Evolutionary conservation across 1,140 invertebrate species (phyloP), one percentile per base, ranked within the genome.

Genomic region (Leptinotarsa defecta): DNA sequence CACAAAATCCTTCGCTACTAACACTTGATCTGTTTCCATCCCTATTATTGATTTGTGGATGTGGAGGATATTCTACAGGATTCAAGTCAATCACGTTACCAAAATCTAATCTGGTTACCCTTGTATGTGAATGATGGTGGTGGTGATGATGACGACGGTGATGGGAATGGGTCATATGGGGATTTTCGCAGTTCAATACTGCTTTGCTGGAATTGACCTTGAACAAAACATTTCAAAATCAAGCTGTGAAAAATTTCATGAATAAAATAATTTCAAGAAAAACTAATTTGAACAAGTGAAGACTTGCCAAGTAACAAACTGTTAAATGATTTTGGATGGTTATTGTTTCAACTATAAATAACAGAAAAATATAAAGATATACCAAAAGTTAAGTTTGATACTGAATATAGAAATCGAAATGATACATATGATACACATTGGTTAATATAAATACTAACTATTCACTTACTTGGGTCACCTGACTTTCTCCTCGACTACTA

Each of bases 1-100:
- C 83, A 86, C 96, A 98, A 84, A 98, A 98, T 49, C 96, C 96
- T 87, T 98, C 96, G 79, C 95, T 97, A 78, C 95, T 96, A 20
- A 96, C 93, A 84, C 95, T 97, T 71, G 95, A 97, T 64, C 95
- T 89, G 86, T 96, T 97, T 8, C 94, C 95, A 84, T 95, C 94
- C 17, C 84, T 65, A 20, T 77, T 75, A 49, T 77, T 77, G 15
- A 80, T 64, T 69, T 77, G 79, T 8, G 57, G 67, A 72, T 79
- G 80, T 8, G 79, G 75, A 5, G 79, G 76, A 67, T 81, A 82
- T 48, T 83, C 79, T 13, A 80, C 78, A 2, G 82, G 82, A 75
- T 84, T 82, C 8, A 84, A 65, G 22, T 80, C 81, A 77, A 85
- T 83, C 11, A 84, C 79, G 43, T 88, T 88, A 5, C 86, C 84